Percentiles rank a stretch among this genome's conserved stretches.
Conservation (phyloP, 2,113 vertebrate species). For the Anhinga anhinga region DNA sequence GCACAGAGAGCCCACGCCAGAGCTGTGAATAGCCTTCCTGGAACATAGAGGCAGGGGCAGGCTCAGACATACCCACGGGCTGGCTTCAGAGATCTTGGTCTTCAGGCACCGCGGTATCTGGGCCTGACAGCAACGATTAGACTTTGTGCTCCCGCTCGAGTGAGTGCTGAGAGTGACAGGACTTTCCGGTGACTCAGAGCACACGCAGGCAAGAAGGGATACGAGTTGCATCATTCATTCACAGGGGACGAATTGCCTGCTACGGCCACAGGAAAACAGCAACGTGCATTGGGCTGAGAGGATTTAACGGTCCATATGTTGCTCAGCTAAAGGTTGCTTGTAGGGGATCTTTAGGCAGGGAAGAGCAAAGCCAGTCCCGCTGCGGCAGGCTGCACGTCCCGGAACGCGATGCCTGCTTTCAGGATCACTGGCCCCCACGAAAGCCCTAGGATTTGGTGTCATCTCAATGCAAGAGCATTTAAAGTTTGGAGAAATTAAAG, state of each 20-base stretch:
- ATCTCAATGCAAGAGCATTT: neutral
- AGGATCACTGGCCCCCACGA: neutral
- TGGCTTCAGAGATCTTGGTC: neutral
- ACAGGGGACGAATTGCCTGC: neutral
- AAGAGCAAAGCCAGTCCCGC: neutral
- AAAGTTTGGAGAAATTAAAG: neutral
- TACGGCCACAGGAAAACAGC: neutral
- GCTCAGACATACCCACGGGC: rapidly evolving
- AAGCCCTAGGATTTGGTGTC: neutral
- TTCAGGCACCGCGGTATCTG: neutral
- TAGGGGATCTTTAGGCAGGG: neutral
- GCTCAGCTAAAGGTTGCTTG: neutral
- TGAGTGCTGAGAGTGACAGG: rapidly evolving
- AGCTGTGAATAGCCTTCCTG: neutral
- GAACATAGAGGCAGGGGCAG: rapidly evolving
- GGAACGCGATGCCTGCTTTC: rapidly evolving
- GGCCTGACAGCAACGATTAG: rapidly evolving
- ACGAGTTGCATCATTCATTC: neutral
- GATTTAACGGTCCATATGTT: neutral
- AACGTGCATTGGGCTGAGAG: rapidly evolving
- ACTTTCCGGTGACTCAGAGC: neutral
- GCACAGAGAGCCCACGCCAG: neutral
- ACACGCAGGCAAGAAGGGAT: neutral
- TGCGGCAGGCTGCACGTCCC: neutral
- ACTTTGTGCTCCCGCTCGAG: rapidly evolving